Evolutionary conservation across 1,140 invertebrate genomes (phyloP), one percentile per base, ranked within the genome.

Genomic region (Hyposmocoma kahamanoa): DNA sequence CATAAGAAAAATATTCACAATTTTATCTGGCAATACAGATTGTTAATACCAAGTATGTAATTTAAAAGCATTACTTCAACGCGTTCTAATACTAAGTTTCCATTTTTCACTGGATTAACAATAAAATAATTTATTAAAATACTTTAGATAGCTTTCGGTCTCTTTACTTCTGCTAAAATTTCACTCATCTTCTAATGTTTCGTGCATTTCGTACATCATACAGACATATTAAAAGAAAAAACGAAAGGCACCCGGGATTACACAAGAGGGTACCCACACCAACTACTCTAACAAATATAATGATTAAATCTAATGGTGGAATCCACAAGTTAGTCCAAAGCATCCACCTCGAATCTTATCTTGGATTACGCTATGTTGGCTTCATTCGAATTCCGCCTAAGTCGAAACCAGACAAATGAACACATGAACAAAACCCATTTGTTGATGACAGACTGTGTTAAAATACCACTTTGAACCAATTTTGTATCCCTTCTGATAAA

Each of bases 181-280:
- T 72, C 63, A 78, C 54, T 78, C 74, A 84, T 87, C 86, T 87
- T 87, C 86, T 87, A 86, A 87, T 87, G 86, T 87, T 87, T 87
- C 84, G 86, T 87, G 86, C 86, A 87, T 87, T 87, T 87, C 86
- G 82, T 87, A 87, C 84, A 87, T 86, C 81, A 87, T 87, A 87
- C 86, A 87, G 86, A 87, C 78, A 85, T 74, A 73, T 85, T 56
- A 72, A 67, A 68, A 38, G 34, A 38, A 57, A 79, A 59, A 78
- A 80, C 78, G 65, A 86, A 86, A 75, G 84, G 84, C 79, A 84
- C 81, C 85, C 82, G 42, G 62, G 72, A 77, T 74, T 81, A 84
- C 76, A 86, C 62, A 77, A 72, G 53, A 64, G 83, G 85, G 77
- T 81, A 83, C 79, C 84, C 71, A 86, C 78, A 86, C 76, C 74